Evolutionary conservation across 2,113 vertebrate species (phyloP), one percentile per base, ranked within the genome.

Genomic region (Cavia aperea): DNA sequence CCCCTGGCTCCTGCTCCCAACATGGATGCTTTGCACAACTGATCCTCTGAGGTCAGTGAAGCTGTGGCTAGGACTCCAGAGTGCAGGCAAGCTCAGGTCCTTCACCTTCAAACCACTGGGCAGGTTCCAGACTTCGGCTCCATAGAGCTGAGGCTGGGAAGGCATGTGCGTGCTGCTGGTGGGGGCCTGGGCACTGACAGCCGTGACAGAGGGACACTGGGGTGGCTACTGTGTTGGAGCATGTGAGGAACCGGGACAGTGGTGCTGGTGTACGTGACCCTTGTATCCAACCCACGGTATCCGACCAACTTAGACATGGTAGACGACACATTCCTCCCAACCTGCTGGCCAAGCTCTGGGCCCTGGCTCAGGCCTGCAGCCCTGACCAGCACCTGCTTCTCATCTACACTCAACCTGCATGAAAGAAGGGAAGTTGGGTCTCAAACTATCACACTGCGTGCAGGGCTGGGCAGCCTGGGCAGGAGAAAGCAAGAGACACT

Each of bases 241-340:
- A 26, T 1, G 15, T 29, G 2, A 56, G 60, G n/a, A 13, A 1
- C 8, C 16, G 5, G 62, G 4, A 7, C 56, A 10, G 62, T 4
- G 33, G 65, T 7, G 36, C 14, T 33, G 58, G 73, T 56, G 26
- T 29, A 1, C 9, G 26, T n/a, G 77, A 43, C 49, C 54, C 26
- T 31, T 49, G n/a, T 5, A 21, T 21, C n/a, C 19, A 23, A 16
- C 77, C 43, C 68, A 1, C 3, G 1, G n/a, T 46, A 29, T 49
- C 54, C 15, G 18, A 66, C 66, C 66, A n/a, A 36, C 36, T 2
- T 0, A 85, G 65, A 85, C 5, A 12, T 16, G 29, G 73, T 4
- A 6, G 65, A 66, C 8, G 39, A 58, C 19, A 24, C 4, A 2
- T 33, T 51, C 65, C 58, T 66, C 60, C 26, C 7, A 12, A 10